Evolutionary conservation across 2,113 vertebrate species (phyloP).

Genomic region (Edolisoma coerulescens): DNA sequence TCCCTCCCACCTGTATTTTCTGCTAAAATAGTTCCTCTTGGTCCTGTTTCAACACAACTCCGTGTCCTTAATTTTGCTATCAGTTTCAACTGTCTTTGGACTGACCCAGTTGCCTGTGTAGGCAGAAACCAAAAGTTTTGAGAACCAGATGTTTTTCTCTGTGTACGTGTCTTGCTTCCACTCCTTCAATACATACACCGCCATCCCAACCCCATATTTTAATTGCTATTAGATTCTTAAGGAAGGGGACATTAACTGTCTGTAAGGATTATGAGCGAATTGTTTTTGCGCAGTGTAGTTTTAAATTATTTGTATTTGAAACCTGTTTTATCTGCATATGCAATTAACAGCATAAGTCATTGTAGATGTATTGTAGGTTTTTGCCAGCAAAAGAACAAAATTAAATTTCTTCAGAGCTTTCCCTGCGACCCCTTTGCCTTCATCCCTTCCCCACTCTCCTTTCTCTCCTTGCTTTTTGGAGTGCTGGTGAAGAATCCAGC

Average conservation of each 20-base stretch:
- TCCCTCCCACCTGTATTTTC: background rate
- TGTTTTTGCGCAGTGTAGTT: background rate
- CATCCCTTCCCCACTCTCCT: background rate
- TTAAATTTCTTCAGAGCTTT: background rate
- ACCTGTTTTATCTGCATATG: background rate
- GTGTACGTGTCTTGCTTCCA: background rate
- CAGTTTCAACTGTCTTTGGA: background rate
- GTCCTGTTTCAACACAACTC: background rate
- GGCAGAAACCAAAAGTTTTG: background rate
- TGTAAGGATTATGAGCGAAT: background rate
- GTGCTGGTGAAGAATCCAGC: background rate
- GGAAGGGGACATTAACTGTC: background rate
- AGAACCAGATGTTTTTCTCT: background rate
- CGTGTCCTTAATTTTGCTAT: background rate
- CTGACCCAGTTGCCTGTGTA: background rate
- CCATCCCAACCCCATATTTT: background rate
- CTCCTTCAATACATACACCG: background rate
- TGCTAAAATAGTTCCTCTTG: background rate
- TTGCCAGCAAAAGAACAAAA: background rate
- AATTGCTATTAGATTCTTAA: background rate
- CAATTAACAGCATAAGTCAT: background rate
- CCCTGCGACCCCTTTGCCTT: background rate
- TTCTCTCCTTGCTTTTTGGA: background rate
- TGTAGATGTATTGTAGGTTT: background rate
- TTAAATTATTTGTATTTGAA: background rate